Evolutionary conservation across 2,113 vertebrate species (phyloP).

Genomic region (Emydocephalus ijimae): DNA sequence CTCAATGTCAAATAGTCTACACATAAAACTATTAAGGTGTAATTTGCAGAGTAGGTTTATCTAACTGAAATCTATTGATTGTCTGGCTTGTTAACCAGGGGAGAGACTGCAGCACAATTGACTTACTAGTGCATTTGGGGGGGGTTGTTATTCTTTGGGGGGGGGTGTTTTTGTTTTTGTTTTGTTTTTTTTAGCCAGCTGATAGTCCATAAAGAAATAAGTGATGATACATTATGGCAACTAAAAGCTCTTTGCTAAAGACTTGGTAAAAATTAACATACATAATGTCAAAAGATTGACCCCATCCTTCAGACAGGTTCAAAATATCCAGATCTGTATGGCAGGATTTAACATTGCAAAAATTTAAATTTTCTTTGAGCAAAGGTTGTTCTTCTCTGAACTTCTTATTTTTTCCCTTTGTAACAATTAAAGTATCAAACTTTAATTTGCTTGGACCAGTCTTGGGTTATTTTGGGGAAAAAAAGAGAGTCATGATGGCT

Average conservation of each 20-base stretch:
- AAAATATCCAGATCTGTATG: neutral
- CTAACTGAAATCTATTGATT: slow-evolving; percentile 60
- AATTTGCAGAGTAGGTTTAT: slow-evolving; percentile 22
- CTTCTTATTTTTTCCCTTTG: neutral
- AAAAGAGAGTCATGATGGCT: neutral
- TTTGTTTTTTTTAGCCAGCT: neutral
- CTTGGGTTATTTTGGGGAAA: neutral
- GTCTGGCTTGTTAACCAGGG: slow-evolving; percentile 24
- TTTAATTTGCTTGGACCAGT: neutral
- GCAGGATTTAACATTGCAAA: neutral
- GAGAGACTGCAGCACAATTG: neutral
- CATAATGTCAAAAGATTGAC: neutral
- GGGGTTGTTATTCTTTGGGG: too few species aligned
- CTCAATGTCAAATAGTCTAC: neutral
- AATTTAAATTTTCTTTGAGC: neutral
- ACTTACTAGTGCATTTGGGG: slow-evolving; percentile 1
- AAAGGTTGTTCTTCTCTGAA: neutral
- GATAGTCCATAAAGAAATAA: neutral
- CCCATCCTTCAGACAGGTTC: neutral
- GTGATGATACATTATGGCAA: neutral
- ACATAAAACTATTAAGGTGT: slow-evolving; percentile 17
- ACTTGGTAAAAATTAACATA: neutral
- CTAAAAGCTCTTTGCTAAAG: neutral
- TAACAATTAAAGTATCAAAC: neutral
- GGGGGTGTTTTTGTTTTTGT: too few species aligned